Conservation (phyloP, 2,888 invertebrate genomes). For the Tachina lurida region DNA sequence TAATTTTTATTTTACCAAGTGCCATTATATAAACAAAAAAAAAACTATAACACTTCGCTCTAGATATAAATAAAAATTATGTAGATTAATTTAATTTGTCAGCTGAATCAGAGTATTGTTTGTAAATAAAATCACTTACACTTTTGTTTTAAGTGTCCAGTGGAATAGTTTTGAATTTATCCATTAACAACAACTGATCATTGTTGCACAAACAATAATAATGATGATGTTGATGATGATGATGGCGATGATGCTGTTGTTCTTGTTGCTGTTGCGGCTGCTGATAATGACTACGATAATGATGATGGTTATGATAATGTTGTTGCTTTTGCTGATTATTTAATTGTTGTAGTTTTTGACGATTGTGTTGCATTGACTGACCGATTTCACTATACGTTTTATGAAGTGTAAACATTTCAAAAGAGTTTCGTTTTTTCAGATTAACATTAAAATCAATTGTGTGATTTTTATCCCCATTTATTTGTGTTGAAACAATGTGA, state of each 20-base stretch:
- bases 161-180: constrained; percentile 62
- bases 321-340: constrained; percentile 3
- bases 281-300: neutral
- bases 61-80: neutral
- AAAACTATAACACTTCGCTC: neutral
- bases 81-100: neutral
- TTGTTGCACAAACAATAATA: neutral
- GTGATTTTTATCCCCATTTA: constrained; percentile 43
- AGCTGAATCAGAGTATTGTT: neutral
- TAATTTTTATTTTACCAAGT: too few species aligned
- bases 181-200: constrained; percentile 48
- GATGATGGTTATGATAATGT: neutral
- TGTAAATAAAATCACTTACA: neutral
- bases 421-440: constrained; percentile 29
- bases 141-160: constrained; percentile 37
- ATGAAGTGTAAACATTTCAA: constrained; percentile 29
- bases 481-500: constrained; percentile 9
- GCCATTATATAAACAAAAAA: neutral
- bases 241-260: neutral
- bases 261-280: neutral
- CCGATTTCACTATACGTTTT: constrained; percentile 25
- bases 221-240: neutral
- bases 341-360: neutral
- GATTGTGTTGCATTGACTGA: constrained; percentile 23
- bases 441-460: constrained; percentile 49